Conservation (phyloP, 2,113 vertebrate species). For the Symphodus melops region DNA sequence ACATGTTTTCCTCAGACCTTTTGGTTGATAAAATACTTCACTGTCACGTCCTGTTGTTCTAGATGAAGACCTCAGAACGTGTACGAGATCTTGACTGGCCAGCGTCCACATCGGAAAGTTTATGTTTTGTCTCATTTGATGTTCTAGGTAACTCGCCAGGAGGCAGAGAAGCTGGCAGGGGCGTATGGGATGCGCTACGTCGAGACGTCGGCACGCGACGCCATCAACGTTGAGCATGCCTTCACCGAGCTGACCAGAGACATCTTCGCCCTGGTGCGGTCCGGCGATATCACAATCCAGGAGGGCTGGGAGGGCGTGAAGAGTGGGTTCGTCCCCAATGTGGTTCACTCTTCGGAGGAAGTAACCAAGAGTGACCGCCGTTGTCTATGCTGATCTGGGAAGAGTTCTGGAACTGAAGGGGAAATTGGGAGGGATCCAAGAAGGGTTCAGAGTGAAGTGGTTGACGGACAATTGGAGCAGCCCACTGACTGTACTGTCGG, state of each 20-base stretch:
- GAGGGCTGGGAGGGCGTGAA: conserved; percentile 99
- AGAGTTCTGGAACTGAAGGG: conserved; percentile 25
- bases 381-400: conserved; percentile 91
- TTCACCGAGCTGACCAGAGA: conserved; percentile 98
- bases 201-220: conserved; percentile 97
- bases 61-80: not conserved
- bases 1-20: no score
- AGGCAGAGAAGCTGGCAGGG: conserved; percentile 95
- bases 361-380: conserved; percentile 95
- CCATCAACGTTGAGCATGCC: conserved; percentile 96
- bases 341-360: conserved; percentile 97
- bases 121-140: not conserved
- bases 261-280: conserved; percentile 96
- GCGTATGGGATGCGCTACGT: conserved; percentile 98
- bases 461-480: conserved; percentile 46
- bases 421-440: not conserved
- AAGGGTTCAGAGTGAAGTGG: conserved; percentile 36
- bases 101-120: not conserved
- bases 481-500: conserved; percentile 33
- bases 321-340: conserved; percentile 97
- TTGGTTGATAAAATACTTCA: no score
- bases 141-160: conserved; percentile 86
- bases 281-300: conserved; percentile 96
- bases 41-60: no score
- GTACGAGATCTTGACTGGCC: not conserved